Conservation (phyloP, 2,113 vertebrate species). For the Fulica atra region DNA sequence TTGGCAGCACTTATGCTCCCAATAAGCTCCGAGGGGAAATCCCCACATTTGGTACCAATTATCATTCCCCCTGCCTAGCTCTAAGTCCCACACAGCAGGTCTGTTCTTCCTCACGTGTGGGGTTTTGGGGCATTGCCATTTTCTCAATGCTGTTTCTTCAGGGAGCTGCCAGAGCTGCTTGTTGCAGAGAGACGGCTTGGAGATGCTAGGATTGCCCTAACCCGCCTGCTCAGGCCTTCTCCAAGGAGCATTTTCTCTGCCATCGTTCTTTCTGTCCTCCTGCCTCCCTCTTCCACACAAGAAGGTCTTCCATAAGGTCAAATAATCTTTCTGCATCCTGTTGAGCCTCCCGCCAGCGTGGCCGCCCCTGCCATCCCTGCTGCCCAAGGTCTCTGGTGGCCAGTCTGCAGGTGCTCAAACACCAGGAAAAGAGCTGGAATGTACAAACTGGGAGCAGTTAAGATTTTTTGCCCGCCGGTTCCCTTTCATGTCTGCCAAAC, state of each 20-base stretch:
- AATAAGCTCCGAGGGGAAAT: neutral
- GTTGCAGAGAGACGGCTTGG: accelerated
- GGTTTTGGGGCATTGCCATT: neutral
- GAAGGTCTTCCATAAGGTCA: neutral
- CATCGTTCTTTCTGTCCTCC: neutral
- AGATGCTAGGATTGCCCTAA: neutral
- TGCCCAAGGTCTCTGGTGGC: neutral
- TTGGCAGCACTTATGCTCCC: accelerated
- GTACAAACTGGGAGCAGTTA: neutral
- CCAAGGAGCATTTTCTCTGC: neutral
- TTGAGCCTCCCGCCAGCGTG: neutral
- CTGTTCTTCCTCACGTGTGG: neutral
- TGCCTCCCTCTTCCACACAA: neutral
- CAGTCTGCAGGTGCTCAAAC: neutral
- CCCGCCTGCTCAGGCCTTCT: neutral
- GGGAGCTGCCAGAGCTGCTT: neutral
- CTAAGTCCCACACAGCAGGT: neutral
- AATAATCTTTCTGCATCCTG: accelerated
- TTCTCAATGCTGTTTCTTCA: neutral
- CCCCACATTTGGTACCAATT: neutral
- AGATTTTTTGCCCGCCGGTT: neutral
- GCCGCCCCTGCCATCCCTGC: neutral
- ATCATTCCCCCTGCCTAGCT: neutral
- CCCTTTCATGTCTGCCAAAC: neutral
- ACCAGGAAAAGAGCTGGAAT: neutral